These are phyloP conservation scores for Linepithema humile DNA, from an alignment of 1,140 invertebrate genomes.

Conservation along the genomic window DNA sequence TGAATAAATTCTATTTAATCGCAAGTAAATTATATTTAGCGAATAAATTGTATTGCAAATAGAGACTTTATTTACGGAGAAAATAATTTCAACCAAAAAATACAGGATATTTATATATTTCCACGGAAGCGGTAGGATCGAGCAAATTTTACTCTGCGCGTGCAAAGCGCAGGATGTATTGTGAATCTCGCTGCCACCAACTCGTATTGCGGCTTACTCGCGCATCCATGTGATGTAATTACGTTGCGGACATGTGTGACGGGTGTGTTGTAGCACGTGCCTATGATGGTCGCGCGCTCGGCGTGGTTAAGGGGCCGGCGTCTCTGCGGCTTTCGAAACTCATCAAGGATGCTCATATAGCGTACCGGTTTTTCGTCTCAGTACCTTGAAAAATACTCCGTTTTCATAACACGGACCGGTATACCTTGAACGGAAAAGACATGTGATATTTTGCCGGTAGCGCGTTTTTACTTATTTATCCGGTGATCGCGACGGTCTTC, in stretches of 20 bases:
- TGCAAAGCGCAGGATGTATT: background rate
- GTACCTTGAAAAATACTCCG: background rate
- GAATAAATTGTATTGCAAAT: too few species aligned
- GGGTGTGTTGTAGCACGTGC: slow-evolving; percentile 48
- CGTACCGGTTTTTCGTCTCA: background rate
- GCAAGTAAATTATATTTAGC: too few species aligned
- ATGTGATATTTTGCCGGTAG: background rate
- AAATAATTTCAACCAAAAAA: too few species aligned
- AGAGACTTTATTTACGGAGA: too few species aligned
- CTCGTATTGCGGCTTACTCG: background rate
- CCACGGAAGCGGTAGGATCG: too few species aligned
- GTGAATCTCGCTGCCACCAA: too few species aligned
- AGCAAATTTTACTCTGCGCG: background rate
- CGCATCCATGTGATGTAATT: slow-evolving; percentile 47
- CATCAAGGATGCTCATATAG: slow-evolving; percentile 10
- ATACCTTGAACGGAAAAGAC: background rate
- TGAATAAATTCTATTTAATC: too few species aligned
- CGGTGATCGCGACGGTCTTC: too few species aligned
- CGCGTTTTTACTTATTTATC: background rate
- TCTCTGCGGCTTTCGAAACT: slow-evolving; percentile 54
- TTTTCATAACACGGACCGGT: background rate
- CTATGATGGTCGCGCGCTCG: background rate
- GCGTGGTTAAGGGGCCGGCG: background rate
- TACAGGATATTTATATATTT: background rate
- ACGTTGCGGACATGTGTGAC: slow-evolving; percentile 28